Conservation (phyloP, 2,113 vertebrate genomes). For the Anguilla japonica region DNA sequence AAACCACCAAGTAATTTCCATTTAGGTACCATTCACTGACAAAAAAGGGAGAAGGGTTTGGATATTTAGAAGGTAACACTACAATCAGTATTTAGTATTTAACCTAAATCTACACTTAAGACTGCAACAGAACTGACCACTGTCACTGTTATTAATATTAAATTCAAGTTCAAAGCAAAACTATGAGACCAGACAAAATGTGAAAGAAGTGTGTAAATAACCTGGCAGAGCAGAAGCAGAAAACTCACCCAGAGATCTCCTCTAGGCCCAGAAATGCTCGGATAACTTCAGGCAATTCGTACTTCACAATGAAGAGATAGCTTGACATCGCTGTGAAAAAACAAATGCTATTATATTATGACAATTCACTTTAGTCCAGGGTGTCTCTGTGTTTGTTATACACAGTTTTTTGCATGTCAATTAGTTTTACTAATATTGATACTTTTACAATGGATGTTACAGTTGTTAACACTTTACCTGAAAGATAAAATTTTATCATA, state of each 20-base stretch:
- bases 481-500: too few species aligned
- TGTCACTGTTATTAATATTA: not conserved
- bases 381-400: not conserved
- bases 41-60: constrained; percentile 30
- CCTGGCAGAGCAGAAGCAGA: not conserved
- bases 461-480: too few species aligned
- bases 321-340: constrained; percentile 90
- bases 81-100: not conserved
- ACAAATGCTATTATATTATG: not conserved
- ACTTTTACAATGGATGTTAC: too few species aligned
- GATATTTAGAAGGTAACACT: not conserved
- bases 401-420: not conserved
- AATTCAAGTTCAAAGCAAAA: too few species aligned
- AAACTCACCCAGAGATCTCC: constrained; percentile 81
- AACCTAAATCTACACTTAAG: not conserved
- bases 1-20: constrained; percentile 91
- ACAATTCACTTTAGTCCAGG: not conserved
- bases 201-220: not conserved
- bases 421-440: not conserved
- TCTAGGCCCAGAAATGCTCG: constrained; percentile 84
- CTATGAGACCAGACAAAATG: not conserved
- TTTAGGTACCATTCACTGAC: constrained; percentile 93
- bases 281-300: constrained; percentile 96
- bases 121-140: not conserved
- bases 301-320: constrained; percentile 99